These are phyloP conservation scores for Bothrops jararaca DNA, from an alignment of 2,113 vertebrate genomes.

Conservation along the genomic window DNA sequence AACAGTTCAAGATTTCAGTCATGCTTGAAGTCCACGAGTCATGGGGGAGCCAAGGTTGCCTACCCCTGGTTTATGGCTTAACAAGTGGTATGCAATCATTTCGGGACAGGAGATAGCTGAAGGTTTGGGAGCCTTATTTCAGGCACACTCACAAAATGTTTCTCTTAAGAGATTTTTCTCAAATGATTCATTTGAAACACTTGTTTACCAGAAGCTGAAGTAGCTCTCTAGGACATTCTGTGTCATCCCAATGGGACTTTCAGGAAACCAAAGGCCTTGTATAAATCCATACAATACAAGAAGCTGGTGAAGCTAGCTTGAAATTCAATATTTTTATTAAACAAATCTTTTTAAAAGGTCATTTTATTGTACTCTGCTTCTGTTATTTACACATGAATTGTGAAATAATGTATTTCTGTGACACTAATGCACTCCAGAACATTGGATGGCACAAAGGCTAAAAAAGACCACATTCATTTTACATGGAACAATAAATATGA, in stretches of 20 bases:
- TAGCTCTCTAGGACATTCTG: background rate
- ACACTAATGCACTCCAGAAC: background rate
- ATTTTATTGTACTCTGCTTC: background rate
- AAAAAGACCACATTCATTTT: accelerated
- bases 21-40: too few species aligned
- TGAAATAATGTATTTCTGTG: background rate
- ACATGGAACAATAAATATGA: background rate
- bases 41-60: too few species aligned
- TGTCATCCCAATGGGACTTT: background rate
- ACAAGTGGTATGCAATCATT: background rate
- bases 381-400: background rate
- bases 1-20: background rate
- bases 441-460: background rate
- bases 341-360: background rate
- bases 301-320: background rate
- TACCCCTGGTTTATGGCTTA: background rate
- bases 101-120: background rate
- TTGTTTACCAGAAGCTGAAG: background rate
- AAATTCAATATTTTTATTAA: background rate
- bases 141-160: background rate
- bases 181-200: background rate
- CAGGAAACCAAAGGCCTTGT: background rate
- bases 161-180: background rate
- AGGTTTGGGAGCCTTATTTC: background rate
- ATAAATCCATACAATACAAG: background rate